These are phyloP conservation scores for Orussus abietinus DNA, from an alignment of 1,140 invertebrate species.

Conservation along the genomic window DNA sequence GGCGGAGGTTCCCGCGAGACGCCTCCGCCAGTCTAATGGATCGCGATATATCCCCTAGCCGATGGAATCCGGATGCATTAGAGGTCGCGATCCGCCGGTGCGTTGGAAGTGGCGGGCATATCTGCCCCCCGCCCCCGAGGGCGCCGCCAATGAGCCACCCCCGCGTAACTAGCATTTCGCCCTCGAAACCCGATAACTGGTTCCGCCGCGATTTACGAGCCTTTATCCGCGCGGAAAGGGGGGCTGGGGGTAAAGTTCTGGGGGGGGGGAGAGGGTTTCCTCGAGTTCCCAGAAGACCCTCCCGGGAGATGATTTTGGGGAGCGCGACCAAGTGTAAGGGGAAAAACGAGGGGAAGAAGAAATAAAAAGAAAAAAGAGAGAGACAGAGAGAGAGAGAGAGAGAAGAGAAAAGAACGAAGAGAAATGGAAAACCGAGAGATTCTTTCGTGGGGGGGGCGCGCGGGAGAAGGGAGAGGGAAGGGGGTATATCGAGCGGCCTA, in stretches of 20 bases:
- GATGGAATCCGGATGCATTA: constrained; percentile 1
- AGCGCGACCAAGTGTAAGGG: no score
- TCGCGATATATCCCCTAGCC: no score
- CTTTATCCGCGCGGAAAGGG: constrained; percentile 16
- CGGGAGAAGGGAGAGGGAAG: no score
- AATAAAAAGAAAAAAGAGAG: constrained; percentile 3
- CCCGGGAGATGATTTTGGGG: no score
- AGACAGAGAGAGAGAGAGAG: constrained; percentile 9
- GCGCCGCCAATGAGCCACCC: constrained; percentile 17
- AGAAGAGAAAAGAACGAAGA: constrained; percentile 12
- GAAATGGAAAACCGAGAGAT: constrained; percentile 15
- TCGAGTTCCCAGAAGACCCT: no score
- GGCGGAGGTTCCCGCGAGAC: no score
- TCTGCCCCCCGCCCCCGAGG: constrained; percentile 7
- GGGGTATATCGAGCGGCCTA: no score
- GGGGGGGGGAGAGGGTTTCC: no score
- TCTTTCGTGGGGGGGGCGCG: no score
- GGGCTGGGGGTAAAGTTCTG: neutral
- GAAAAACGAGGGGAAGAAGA: constrained; percentile 1
- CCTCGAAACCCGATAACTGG: constrained; percentile 25
- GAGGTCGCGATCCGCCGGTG: neutral
- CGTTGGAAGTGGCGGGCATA: no score
- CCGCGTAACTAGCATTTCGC: constrained; percentile 27
- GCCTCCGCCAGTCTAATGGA: neutral
- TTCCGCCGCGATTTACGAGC: constrained; percentile 30